Base-by-base conservation (phyloP, 1,140 invertebrate genomes). In the Tyrophagus putrescentiae region DNA sequence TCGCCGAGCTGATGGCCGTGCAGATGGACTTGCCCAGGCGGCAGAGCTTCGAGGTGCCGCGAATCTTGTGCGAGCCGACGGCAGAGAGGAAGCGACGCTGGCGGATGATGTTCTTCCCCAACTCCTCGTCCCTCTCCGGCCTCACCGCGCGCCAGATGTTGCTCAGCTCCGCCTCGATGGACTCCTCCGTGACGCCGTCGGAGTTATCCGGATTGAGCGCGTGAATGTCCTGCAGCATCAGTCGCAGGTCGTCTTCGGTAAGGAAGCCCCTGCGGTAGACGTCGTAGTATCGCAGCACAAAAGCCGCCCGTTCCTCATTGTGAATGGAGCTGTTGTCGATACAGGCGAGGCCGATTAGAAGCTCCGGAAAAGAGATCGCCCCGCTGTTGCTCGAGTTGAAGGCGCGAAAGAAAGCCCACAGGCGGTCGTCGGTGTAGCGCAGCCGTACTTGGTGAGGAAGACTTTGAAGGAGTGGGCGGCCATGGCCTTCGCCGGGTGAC, bases 251-350 rank as follows among this genome's bases (percentile, higher is more conserved):
- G 11, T 56, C 9, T 7, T 16, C n/a, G 9, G 1, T 18, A 23
- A 78, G 61, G 25, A 68, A 60, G 0, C 71, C 72, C 67, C 77
- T 74, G 67, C 76, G 74, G 29, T 61, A 60, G 60, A 76, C 71
- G 64, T 77, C 75, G 66, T 77, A 79, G 66, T 68, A 78, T 39
- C 76, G 69, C 60, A 78, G 79, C 34, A 79, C 78, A 60, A 76
- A 79, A 59, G 76, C 68, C 67, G 76, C 78, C 39, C 78, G 68
- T 62, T 77, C 71, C 67, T 79, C 77, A 0, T 75, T 77, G 16
- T 58, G 72, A 34, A 73, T 72, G 25, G 76, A 78, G 21, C 59
- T 66, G 0, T 72, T 75, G 56, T 79, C 77, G 60, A 78, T 70
- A 4, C 75, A 76, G 21, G 76, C 76, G 5, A 79, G 53, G 16